Conservation (phyloP, 2,113 vertebrate species). For the Nicator chloris region DNA sequence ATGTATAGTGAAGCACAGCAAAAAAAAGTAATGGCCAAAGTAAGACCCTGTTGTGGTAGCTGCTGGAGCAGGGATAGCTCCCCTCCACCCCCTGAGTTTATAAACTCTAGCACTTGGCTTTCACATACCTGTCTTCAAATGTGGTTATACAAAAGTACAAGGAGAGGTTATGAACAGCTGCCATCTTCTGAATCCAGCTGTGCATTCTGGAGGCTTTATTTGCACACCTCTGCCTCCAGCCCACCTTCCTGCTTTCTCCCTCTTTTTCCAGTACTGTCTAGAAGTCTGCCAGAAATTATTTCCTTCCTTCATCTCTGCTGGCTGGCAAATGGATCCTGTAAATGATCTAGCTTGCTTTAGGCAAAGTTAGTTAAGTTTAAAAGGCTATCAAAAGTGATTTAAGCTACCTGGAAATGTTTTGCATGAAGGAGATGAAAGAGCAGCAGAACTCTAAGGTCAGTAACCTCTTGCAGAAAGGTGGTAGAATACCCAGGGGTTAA, state of each 20-base stretch:
- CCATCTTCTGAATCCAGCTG: not conserved
- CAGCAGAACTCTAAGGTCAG: not conserved
- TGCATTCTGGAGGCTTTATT: not conserved
- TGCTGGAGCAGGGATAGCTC: not conserved
- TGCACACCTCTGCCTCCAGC: not conserved
- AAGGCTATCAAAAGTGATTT: conserved; percentile 23
- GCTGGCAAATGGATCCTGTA: not conserved
- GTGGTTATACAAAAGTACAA: not conserved
- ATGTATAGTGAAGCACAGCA: not conserved
- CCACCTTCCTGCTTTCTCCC: not conserved
- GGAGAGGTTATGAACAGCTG: not conserved
- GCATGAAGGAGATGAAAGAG: conserved; percentile 10
- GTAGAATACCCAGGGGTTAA: not conserved
- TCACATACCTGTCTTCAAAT: not conserved
- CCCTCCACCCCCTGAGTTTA: not conserved
- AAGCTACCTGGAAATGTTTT: not conserved
- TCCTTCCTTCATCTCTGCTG: not conserved
- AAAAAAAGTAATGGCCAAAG: not conserved
- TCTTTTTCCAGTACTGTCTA: not conserved
- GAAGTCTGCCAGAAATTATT: not conserved
- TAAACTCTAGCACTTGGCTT: not conserved
- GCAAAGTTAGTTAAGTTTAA: conserved; percentile 32
- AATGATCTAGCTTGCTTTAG: conserved; percentile 25
- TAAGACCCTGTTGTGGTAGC: not conserved
- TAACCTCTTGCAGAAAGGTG: not conserved